Evolutionary conservation across 2,113 vertebrate species (phyloP).

Genomic region (Steatornis caripensis): DNA sequence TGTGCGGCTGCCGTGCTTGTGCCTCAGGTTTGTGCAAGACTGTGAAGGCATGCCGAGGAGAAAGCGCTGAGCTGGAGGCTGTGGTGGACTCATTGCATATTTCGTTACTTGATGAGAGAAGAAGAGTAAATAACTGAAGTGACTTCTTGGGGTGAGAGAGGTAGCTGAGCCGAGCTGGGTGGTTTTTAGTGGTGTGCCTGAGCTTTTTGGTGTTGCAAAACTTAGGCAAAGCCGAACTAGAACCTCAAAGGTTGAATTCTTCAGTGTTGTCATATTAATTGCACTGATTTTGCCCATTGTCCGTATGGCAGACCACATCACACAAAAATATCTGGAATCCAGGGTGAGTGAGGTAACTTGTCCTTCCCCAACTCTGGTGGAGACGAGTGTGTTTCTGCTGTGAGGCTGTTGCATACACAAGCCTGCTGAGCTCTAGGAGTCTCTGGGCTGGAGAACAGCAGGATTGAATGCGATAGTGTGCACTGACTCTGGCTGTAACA

Average conservation of each 20-base stretch:
- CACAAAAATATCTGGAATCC: background rate
- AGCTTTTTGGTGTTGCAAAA: background rate
- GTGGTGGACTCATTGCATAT: background rate
- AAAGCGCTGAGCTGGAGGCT: background rate
- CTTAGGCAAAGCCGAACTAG: background rate
- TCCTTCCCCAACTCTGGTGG: background rate
- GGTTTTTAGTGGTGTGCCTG: background rate
- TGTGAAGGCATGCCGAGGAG: background rate
- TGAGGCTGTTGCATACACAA: background rate
- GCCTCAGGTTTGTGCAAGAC: background rate
- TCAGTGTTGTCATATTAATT: background rate
- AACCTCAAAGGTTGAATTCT: background rate
- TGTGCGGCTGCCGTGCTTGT: background rate
- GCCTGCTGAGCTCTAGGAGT: background rate
- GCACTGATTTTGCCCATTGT: background rate
- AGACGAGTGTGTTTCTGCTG: background rate
- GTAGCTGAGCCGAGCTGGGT: background rate
- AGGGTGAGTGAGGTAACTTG: background rate
- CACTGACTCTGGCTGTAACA: background rate
- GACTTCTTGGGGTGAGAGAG: background rate
- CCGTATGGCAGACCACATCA: background rate
- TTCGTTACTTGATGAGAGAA: background rate
- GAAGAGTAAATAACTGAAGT: background rate
- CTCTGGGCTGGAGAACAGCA: background rate
- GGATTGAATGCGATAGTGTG: background rate